Base-by-base conservation (phyloP, 2,888 invertebrate species). In the Rhingia campestris region DNA sequence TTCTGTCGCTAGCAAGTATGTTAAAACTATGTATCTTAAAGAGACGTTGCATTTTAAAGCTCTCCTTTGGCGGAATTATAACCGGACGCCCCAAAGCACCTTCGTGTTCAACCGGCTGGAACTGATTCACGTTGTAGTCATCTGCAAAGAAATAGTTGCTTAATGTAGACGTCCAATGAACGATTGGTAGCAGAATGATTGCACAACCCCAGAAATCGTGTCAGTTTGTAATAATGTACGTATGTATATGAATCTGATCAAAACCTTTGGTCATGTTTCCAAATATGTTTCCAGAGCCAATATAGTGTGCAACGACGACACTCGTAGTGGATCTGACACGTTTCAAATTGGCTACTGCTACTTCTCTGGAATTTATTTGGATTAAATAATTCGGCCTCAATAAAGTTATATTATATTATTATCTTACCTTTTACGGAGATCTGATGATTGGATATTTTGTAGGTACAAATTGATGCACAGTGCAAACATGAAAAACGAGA, bases 11-110 rank as follows among this genome's bases (percentile, higher is more conserved):
- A 72, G 96, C 97, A 91, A 97, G 92, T 87, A 98, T 93, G 90
- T 98, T 98, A 90, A 97, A 98, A 41, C 96, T 94, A 90, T 98
- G 97, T 39, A 98, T 94, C 88, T 95, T 94, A 89, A 95, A 97
- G 43, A 97, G 93, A 85, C 96, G 95, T 88, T 95, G 94, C 93
- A 96, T 96, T 87, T 94, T 93, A 41, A 95, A 93, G 54, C 95
- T 92, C 88, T 97, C 96, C 87, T 94, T 94, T 5, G 95, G 94
- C 9, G 95, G 94, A 74, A 97, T 93, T 61, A 95, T 92, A 0
- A 97, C 97, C 0, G 97, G 96, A 72, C 94, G 93, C 0, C 97
- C 97, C 85, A 95, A 94, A 87, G 94, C 94, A 0, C 97, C 97
- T 81, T 96, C 96, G 4, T 94, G 93, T 7, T 93, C 92, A 66